Evolutionary conservation across 2,113 vertebrate genomes (phyloP), one percentile per base, ranked within the genome.

Genomic region (Brienomyrus brachyistius): DNA sequence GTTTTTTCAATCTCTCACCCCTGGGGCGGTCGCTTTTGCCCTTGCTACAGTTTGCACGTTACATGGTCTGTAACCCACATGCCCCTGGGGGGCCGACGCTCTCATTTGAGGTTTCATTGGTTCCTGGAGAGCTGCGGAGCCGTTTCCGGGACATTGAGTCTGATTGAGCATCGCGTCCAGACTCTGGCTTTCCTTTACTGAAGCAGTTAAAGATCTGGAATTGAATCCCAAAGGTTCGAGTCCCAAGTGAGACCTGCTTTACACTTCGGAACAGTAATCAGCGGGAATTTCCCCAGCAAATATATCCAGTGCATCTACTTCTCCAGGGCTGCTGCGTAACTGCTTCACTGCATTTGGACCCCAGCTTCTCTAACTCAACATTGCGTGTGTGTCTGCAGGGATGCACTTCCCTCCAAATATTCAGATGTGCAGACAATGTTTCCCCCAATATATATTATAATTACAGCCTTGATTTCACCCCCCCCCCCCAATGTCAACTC

Each of bases 1-100:
- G 89, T 19, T 56, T 89, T 84, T 89, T 59, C 77, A 85, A 66
- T 62, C 89, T 85, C 51, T 21, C 50, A 40, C 50, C 88, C 19
- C 27, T 23, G 48, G 19, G 50, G 21, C 50, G 10, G 77, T 21
- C 19, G 21, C 88, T 89, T 45, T 27, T 54, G 52, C 47, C 35
- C 52, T 21, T 59, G 23, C 7, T 13, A 27, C n/a, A 1, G 17
- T 50, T 43, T n/a, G 62, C 27, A 70, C 2, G 31, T 52, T 31
- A 88, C 54, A 21, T 66, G 87, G 54, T 88, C 54, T 66, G 27
- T 56, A 56, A 19, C 54, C 54, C 54, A 21, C 59, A 66, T 66
- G 23, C 59, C n/a, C 59, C 59, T n/a, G 56, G 21, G 59, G 56
- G 23, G 59, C 3, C 56, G 21, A n/a, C 15, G 17, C 52, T 54